Conservation (phyloP, 2,888 invertebrate species). For the Fragum sueziense region DNA sequence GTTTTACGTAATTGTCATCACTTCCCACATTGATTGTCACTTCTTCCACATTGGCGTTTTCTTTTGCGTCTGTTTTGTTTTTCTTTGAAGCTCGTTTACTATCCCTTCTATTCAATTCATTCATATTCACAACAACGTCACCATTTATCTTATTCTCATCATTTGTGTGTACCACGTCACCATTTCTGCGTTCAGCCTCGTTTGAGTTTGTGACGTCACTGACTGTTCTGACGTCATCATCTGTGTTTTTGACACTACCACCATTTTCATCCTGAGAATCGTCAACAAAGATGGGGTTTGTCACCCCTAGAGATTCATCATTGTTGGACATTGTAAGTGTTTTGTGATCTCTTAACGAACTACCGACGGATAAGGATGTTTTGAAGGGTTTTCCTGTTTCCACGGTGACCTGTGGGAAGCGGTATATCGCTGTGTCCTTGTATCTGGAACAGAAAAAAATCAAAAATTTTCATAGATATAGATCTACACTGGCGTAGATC, state of each 20-base stretch:
- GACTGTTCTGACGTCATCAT: background rate
- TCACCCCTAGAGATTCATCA: background rate
- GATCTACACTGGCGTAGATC: too few species aligned
- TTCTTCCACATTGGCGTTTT: background rate
- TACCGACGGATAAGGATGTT: background rate
- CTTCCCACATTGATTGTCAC: conserved; percentile 13
- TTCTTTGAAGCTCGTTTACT: background rate
- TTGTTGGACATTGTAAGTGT: background rate
- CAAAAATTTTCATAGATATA: too few species aligned
- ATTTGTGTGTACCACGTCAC: background rate
- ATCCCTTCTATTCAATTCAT: background rate
- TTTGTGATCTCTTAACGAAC: background rate
- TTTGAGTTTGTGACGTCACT: background rate
- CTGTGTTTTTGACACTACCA: background rate
- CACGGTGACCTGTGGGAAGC: background rate
- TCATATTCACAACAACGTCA: conserved; percentile 13
- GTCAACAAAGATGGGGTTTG: conserved; percentile 5
- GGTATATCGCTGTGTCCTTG: conserved; percentile 1
- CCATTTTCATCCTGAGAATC: background rate
- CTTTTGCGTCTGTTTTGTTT: background rate
- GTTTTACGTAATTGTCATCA: background rate
- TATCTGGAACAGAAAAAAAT: background rate
- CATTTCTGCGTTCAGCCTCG: background rate
- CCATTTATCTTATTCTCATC: background rate
- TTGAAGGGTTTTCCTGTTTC: background rate